These are phyloP conservation scores for Zosterops pallidus DNA, from an alignment of 2,113 vertebrate genomes.

Conservation along the genomic window DNA sequence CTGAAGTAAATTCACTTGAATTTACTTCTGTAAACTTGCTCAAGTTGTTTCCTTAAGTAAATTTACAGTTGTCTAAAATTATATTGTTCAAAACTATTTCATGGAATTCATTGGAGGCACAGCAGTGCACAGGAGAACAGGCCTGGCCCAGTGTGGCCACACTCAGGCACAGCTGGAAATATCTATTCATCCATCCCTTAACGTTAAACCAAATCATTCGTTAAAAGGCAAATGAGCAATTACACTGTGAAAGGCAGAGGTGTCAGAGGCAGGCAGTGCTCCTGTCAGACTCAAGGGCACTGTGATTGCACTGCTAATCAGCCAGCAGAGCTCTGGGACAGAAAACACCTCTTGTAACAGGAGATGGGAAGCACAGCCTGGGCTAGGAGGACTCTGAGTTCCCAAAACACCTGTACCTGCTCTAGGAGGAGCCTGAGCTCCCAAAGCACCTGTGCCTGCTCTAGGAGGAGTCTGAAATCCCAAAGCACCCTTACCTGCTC, in stretches of 20 bases:
- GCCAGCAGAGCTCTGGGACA: background rate
- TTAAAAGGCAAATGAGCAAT: background rate
- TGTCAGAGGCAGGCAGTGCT: background rate
- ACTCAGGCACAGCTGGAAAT: background rate
- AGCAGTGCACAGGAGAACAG: background rate
- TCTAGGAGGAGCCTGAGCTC: no score
- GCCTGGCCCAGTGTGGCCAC: background rate
- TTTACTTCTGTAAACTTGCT: background rate
- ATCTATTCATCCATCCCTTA: background rate
- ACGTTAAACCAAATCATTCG: accelerated
- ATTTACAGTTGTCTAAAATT: background rate
- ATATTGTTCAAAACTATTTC: background rate
- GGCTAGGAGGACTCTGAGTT: no score
- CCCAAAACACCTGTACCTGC: background rate
- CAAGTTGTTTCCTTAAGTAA: background rate
- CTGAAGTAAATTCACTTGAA: background rate
- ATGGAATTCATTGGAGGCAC: background rate
- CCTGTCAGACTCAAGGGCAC: background rate
- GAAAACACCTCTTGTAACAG: background rate
- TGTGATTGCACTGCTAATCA: background rate
- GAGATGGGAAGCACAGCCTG: accelerated
- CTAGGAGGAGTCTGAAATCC: no score
- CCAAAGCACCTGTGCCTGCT: no score
- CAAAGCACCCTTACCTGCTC: background rate
- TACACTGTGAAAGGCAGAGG: background rate